Conservation (phyloP, 2,113 vertebrate genomes). For the Centrocercus urophasianus region DNA sequence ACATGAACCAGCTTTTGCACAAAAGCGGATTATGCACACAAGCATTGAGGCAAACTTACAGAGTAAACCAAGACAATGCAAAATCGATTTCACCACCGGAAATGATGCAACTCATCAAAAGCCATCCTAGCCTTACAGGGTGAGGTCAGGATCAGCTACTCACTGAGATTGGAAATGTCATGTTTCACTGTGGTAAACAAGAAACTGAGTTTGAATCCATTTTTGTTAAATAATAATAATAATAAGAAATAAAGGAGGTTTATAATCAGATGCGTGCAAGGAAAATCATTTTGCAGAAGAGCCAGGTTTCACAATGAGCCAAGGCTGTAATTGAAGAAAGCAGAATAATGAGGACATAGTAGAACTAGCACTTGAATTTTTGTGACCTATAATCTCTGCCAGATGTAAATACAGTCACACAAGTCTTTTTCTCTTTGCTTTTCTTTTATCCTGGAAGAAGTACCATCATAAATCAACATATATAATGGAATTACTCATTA, state of each 20-base stretch:
- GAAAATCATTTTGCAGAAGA: background rate
- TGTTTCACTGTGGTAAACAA: background rate
- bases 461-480: background rate
- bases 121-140: background rate
- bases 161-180: background rate
- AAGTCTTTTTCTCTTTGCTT: constrained; percentile 12
- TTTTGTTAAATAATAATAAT: background rate
- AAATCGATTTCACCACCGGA: background rate
- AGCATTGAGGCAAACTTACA: background rate
- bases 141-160: background rate
- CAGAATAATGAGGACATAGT: background rate
- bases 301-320: background rate
- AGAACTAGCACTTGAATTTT: constrained; percentile 26
- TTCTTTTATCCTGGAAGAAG: constrained; percentile 49
- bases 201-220: background rate
- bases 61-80: background rate
- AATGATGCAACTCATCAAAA: accelerated
- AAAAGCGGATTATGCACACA: background rate
- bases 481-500: background rate
- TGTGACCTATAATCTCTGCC: constrained; percentile 22
- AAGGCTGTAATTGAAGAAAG: constrained; percentile 14
- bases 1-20: background rate
- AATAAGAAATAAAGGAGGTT: background rate
- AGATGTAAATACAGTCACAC: constrained; percentile 28
- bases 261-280: background rate